Evolutionary conservation across 1,140 invertebrate species (phyloP).

Genomic region (Sarcophaga bullata): DNA sequence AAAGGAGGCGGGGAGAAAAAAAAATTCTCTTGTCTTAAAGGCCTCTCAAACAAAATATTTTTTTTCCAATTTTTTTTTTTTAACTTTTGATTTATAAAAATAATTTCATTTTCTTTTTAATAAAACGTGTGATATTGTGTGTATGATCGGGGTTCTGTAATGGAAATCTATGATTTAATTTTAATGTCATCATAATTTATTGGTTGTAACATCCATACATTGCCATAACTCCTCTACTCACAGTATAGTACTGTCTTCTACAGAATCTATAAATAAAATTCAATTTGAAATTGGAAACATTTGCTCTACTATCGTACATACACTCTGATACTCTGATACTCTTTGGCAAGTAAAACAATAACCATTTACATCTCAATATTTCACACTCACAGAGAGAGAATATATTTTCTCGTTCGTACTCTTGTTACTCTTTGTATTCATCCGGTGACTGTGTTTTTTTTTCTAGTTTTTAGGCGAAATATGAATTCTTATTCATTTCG

Average conservation of each 20-base stretch:
- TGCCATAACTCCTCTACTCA: background rate
- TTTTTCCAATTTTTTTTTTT: too few relatives aligned
- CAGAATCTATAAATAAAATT: background rate
- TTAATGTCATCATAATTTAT: slow-evolving; percentile 14
- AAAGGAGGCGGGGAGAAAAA: too few relatives aligned
- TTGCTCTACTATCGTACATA: background rate
- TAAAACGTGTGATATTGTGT: background rate
- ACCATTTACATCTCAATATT: background rate
- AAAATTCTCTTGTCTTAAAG: too few relatives aligned
- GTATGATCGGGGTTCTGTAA: background rate
- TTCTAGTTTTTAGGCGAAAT: background rate
- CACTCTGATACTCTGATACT: background rate
- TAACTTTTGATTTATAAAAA: too few relatives aligned
- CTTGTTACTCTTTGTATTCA: background rate
- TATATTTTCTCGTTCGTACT: background rate
- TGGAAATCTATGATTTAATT: background rate
- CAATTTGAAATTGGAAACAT: slow-evolving; percentile 18
- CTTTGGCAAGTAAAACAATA: background rate
- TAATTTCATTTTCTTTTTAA: too few relatives aligned
- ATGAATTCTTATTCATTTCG: background rate
- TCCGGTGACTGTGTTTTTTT: too few relatives aligned
- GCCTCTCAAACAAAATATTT: too few relatives aligned
- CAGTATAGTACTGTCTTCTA: background rate
- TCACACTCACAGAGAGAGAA: background rate
- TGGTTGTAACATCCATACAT: background rate